These are phyloP conservation scores for Oxygymnocypris stewartii DNA, from an alignment of 2,113 vertebrate genomes.

Conservation along the genomic window DNA sequence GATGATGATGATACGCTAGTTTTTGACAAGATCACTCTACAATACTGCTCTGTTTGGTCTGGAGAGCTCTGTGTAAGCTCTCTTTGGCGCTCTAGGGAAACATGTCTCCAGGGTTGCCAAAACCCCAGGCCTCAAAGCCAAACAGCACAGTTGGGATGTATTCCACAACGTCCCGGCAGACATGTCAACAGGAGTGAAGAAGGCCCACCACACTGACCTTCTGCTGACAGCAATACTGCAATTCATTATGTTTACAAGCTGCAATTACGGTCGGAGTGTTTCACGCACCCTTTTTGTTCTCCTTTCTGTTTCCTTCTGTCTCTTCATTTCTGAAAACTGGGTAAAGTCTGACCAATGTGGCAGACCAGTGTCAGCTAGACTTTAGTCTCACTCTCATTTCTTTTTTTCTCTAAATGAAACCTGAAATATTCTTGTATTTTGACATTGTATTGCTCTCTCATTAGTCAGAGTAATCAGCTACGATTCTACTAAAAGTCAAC, in stretches of 20 bases:
- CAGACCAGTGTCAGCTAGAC: slow-evolving; percentile 10
- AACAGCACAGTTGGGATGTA: slow-evolving; percentile 33
- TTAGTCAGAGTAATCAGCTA: not conserved
- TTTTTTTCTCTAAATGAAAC: not conserved
- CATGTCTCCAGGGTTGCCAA: slow-evolving; percentile 27
- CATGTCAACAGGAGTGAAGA: slow-evolving; percentile 62
- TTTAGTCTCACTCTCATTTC: not conserved
- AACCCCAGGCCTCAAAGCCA: slow-evolving; percentile 40
- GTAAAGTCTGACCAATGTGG: slow-evolving; percentile 22
- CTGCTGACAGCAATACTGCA: slow-evolving; percentile 67
- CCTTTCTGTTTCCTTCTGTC: slow-evolving; percentile 46
- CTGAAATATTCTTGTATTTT: not conserved
- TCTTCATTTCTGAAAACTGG: not conserved
- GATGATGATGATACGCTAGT: not conserved
- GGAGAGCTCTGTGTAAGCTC: not conserved
- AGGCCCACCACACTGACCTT: slow-evolving; percentile 65
- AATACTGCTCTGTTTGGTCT: slow-evolving; percentile 16
- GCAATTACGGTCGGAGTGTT: slow-evolving; percentile 67
- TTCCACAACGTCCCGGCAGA: slow-evolving; percentile 31
- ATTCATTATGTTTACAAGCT: slow-evolving; percentile 60
- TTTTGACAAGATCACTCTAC: slow-evolving; percentile 4
- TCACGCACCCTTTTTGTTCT: slow-evolving; percentile 48
- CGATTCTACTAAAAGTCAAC: not conserved
- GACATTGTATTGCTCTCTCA: not conserved
- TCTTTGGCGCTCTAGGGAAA: slow-evolving; percentile 6